Percentiles rank a stretch among this genome's conserved stretches.
Conservation (phyloP, 1,140 invertebrate genomes). For the Camponotus floridanus region DNA sequence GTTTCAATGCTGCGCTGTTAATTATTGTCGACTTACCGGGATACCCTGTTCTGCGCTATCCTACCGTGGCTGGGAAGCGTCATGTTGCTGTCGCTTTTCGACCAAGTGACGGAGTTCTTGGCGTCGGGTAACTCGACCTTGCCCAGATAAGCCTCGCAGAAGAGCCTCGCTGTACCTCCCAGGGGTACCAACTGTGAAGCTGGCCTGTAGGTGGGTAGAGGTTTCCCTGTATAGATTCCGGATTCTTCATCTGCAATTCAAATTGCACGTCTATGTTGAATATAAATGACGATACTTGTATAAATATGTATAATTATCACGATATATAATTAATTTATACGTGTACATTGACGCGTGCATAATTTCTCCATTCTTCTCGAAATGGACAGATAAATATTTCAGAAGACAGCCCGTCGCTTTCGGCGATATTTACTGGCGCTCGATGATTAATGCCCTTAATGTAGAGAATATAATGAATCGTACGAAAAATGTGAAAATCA, state of each 20-base stretch:
- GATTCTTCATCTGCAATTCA: conserved; percentile 81
- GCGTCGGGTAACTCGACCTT: conserved; percentile 91
- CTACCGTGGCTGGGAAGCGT: conserved; percentile 83
- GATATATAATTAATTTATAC: background rate
- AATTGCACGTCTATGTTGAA: background rate
- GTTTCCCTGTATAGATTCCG: conserved; percentile 84
- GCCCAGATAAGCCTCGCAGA: conserved; percentile 92
- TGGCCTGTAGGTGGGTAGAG: conserved; percentile 85
- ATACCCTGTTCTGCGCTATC: conserved; percentile 85
- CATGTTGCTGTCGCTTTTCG: conserved; percentile 87
- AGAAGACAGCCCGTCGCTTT: background rate
- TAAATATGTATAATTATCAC: background rate
- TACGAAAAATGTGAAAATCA: conserved; percentile 44
- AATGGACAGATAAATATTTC: background rate
- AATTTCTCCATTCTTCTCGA: background rate
- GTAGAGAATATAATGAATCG: conserved; percentile 26
- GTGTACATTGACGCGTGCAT: background rate
- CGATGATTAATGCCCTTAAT: conserved; percentile 23
- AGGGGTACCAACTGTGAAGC: conserved; percentile 84
- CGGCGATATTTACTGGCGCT: background rate
- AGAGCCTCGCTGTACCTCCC: conserved; percentile 88
- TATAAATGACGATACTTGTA: conserved; percentile 8
- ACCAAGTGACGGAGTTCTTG: conserved; percentile 89
- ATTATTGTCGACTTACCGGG: conserved; percentile 82
- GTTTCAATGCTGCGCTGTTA: background rate